Conservation (phyloP, 2,888 invertebrate species). For the Cerceris rybyensis region DNA sequence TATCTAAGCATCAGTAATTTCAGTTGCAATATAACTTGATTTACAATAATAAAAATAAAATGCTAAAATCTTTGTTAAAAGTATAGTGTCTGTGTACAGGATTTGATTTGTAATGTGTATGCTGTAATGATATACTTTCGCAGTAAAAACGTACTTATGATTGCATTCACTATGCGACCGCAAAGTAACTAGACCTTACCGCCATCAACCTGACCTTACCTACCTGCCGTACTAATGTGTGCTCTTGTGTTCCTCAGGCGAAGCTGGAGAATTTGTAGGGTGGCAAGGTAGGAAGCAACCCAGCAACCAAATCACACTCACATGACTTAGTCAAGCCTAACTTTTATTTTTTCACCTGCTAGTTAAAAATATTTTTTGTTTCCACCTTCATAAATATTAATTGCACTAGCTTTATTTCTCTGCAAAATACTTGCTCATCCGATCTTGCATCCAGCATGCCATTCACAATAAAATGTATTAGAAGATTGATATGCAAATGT, state of each 20-base stretch:
- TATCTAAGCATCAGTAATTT: too few relatives aligned
- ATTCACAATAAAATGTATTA: constrained; percentile 43
- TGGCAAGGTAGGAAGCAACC: constrained; percentile 88
- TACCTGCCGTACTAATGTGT: constrained; percentile 83
- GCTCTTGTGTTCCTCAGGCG: constrained; percentile 87
- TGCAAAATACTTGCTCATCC: constrained; percentile 56
- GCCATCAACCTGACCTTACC: constrained; percentile 81
- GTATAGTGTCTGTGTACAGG: constrained; percentile 3
- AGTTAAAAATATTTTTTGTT: constrained; percentile 62
- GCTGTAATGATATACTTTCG: constrained; percentile 26
- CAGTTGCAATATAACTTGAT: too few relatives aligned
- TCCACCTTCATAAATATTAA: constrained; percentile 52
- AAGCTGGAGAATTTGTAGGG: constrained; percentile 90
- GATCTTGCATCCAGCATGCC: constrained; percentile 63
- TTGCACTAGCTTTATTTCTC: constrained; percentile 69
- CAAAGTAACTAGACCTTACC: constrained; percentile 80
- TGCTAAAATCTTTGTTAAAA: neutral
- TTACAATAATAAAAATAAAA: too few relatives aligned
- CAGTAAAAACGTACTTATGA: constrained; percentile 30
- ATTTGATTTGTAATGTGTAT: constrained; percentile 12
- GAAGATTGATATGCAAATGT: constrained; percentile 11
- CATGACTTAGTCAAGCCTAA: constrained; percentile 81
- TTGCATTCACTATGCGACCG: constrained; percentile 75
- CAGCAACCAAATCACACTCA: constrained; percentile 83
- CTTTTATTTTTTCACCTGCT: constrained; percentile 71